Percentiles rank a stretch among this genome's conserved stretches.
Evolutionary conservation across 2,113 vertebrate genomes (phyloP).

Genomic region (Glaucomys volans): DNA sequence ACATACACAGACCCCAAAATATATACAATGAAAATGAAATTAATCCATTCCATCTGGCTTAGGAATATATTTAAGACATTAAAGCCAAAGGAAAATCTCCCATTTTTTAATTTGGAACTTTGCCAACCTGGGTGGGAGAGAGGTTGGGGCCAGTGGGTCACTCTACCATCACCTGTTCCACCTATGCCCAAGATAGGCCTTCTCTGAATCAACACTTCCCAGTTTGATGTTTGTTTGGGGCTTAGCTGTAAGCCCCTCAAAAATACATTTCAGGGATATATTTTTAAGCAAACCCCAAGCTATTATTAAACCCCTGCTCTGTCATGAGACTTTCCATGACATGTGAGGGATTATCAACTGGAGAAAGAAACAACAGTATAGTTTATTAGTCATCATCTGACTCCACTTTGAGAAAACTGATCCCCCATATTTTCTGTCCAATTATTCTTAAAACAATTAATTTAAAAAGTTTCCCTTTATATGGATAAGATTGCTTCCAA

Average conservation of each 20-base stretch:
- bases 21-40: background rate
- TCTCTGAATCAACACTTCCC: background rate
- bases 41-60: background rate
- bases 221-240: background rate
- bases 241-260: constrained; percentile 41
- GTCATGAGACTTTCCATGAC: constrained; percentile 57
- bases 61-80: background rate
- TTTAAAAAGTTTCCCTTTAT: constrained; percentile 60
- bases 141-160: accelerated
- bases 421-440: constrained; percentile 74
- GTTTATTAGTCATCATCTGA: constrained; percentile 76
- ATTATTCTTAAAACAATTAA: constrained; percentile 80
- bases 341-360: constrained; percentile 50
- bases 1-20: background rate
- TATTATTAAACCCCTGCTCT: constrained; percentile 72
- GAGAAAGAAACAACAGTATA: constrained; percentile 70
- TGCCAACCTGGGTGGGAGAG: background rate
- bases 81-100: background rate
- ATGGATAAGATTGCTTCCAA: constrained; percentile 35
- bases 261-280: constrained; percentile 34
- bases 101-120: background rate
- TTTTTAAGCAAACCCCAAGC: constrained; percentile 64
- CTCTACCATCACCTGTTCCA: background rate
- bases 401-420: constrained; percentile 67
- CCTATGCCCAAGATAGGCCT: background rate